Conservation (phyloP, 1,140 invertebrate species). For the Ostrea denselamellosa region DNA sequence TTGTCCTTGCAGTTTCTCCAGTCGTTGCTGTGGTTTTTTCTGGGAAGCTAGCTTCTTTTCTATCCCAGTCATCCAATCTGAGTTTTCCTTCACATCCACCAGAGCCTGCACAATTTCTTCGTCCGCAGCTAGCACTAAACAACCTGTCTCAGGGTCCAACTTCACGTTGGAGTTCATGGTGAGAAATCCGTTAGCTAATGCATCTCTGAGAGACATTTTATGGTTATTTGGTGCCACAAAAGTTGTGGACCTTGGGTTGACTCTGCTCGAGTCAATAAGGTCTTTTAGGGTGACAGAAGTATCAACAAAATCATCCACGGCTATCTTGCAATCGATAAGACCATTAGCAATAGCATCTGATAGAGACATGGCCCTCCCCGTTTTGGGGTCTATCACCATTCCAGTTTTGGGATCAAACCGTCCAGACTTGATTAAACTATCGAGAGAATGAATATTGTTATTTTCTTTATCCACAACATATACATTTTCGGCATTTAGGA, state of each 20-base stretch:
- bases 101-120: slow-evolving; percentile 70
- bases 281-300: slow-evolving; percentile 68
- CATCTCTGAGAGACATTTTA: slow-evolving; percentile 74
- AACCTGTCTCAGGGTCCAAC: slow-evolving; percentile 84
- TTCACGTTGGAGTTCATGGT: slow-evolving; percentile 84
- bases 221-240: slow-evolving; percentile 73
- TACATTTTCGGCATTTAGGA: slow-evolving; percentile 68
- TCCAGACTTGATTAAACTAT: slow-evolving; percentile 65
- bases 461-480: slow-evolving; percentile 71
- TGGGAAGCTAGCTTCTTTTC: slow-evolving; percentile 92
- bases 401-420: slow-evolving; percentile 85
- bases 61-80: slow-evolving; percentile 92
- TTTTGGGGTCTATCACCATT: slow-evolving; percentile 86
- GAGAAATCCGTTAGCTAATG: slow-evolving; percentile 74
- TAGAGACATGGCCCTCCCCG: slow-evolving; percentile 85
- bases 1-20: slow-evolving; percentile 92
- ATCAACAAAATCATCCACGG: slow-evolving; percentile 69
- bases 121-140: slow-evolving; percentile 69
- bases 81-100: slow-evolving; percentile 73
- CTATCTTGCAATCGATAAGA: slow-evolving; percentile 81
- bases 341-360: slow-evolving; percentile 88
- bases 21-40: slow-evolving; percentile 89
- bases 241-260: slow-evolving; percentile 71
- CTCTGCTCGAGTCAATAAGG: slow-evolving; percentile 70
- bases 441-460: slow-evolving; percentile 68